Evolutionary conservation across 2,888 invertebrate species (phyloP).

Genomic region (Torymus texanus): DNA sequence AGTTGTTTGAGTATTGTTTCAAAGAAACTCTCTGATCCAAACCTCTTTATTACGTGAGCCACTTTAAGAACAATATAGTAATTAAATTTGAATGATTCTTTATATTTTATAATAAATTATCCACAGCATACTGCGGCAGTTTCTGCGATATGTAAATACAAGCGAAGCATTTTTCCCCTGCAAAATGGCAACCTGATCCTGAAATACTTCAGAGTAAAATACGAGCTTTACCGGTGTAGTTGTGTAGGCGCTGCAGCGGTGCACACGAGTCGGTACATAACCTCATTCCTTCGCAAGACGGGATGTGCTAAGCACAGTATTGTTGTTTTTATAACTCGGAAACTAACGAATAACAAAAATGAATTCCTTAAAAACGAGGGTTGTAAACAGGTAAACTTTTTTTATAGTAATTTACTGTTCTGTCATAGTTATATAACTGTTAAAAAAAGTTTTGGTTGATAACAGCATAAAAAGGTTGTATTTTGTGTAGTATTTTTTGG

Average conservation of each 20-base stretch:
- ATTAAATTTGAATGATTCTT: too few species aligned
- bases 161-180: not conserved
- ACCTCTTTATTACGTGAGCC: too few species aligned
- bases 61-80: too few species aligned
- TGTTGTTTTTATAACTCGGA: conserved; percentile 12
- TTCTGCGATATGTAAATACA: too few species aligned
- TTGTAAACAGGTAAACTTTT: conserved; percentile 56
- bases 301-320: not conserved
- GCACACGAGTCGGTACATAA: conserved; percentile 26
- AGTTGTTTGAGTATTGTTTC: too few species aligned
- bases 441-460: too few species aligned
- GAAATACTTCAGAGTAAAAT: not conserved
- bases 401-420: not conserved
- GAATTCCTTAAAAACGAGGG: conserved; percentile 60
- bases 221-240: not conserved
- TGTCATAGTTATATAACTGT: too few species aligned
- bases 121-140: too few species aligned
- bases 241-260: not conserved
- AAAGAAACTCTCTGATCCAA: too few species aligned
- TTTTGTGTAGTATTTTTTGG: too few species aligned
- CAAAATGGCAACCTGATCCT: not conserved
- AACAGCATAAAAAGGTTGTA: too few species aligned
- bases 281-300: conserved; percentile 11
- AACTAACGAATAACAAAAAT: conserved; percentile 50
- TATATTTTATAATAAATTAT: too few species aligned